Conservation (phyloP, 2,888 invertebrate genomes). For the Ecliptopera silaceata region DNA sequence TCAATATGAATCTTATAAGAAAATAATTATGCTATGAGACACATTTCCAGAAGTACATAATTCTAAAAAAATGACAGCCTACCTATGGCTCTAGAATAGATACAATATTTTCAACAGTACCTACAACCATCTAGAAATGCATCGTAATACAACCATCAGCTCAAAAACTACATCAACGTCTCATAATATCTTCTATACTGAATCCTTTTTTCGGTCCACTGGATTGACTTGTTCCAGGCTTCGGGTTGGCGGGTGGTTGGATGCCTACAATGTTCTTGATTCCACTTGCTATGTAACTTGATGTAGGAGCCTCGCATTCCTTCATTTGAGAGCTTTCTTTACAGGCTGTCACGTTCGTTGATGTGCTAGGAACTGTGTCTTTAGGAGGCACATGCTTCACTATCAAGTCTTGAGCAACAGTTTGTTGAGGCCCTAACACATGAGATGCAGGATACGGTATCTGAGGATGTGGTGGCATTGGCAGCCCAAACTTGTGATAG, state of each 20-base stretch:
- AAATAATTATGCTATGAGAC: background rate
- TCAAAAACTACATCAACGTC: constrained; percentile 72
- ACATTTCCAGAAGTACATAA: constrained; percentile 5
- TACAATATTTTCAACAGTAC: constrained; percentile 22
- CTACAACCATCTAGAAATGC: constrained; percentile 41
- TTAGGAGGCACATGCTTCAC: constrained; percentile 80
- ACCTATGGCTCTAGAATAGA: constrained; percentile 1
- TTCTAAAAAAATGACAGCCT: constrained; percentile 8
- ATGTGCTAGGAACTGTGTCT: constrained; percentile 65
- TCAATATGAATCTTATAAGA: constrained; percentile 2
- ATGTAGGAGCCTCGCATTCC: constrained; percentile 58
- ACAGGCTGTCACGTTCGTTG: constrained; percentile 68
- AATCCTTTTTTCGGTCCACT: constrained; percentile 91
- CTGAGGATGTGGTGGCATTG: constrained; percentile 75
- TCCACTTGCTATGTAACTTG: constrained; percentile 72
- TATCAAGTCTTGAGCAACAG: constrained; percentile 79
- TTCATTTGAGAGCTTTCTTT: constrained; percentile 58
- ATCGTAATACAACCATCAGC: constrained; percentile 31
- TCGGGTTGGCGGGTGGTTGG: constrained; percentile 72
- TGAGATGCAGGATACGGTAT: constrained; percentile 68
- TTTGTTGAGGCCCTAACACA: constrained; percentile 75
- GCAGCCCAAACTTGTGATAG: constrained; percentile 77
- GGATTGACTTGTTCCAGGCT: constrained; percentile 82
- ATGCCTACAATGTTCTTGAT: constrained; percentile 80
- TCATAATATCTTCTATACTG: constrained; percentile 96